Base-by-base conservation (phyloP, 2,113 vertebrate genomes). In the Chaenogobius annularis region DNA sequence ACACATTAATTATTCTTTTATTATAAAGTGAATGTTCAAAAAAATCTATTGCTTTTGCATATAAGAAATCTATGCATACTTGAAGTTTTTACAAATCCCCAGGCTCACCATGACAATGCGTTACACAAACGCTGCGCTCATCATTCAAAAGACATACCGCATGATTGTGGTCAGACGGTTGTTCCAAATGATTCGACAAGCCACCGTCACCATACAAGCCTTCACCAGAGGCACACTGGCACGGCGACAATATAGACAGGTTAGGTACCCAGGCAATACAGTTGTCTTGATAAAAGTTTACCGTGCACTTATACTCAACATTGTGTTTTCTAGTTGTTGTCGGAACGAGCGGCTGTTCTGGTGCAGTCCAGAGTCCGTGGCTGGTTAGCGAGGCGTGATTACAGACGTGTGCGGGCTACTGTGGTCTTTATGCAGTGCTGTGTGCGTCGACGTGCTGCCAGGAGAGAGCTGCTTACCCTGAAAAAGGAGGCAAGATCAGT, bases 371-470 rank as follows among this genome's bases (percentile, higher is more conserved):
- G 70, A 0, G 91, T 93, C 26, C 85, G 94, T 10, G 92, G 93
- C 47, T 95, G 95, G 93, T 65, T 93, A 84, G 92, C 90, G 3
- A 82, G 82, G 5, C 56, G 3, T 19, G 48, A 0, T 1, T 94
- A 88, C 20, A 0, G 40, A 46, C 88, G 79, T 0, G 44, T 93
- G 0, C 78, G 67, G 0, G 8, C 67, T 0, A 91, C 93, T 0
- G 84, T 86, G 63, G 63, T 94, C 67, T 85, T 89, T 74, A 74
- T 90, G 85, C 94, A 94, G 88, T 90, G 94, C 81, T 95, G 95
- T 56, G 87, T 73, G 26, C 91, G 94, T 5, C 91, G 93, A n/a
- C 73, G 59, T 1, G 82, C 63, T 0, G 94, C 93, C 0, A 67
- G 83, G 37, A 81, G 73, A 66, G 88, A 93, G 82, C 88, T 95